These are phyloP conservation scores for Corythaeola cristata DNA, from an alignment of 2,113 vertebrate species.

Conservation along the genomic window DNA sequence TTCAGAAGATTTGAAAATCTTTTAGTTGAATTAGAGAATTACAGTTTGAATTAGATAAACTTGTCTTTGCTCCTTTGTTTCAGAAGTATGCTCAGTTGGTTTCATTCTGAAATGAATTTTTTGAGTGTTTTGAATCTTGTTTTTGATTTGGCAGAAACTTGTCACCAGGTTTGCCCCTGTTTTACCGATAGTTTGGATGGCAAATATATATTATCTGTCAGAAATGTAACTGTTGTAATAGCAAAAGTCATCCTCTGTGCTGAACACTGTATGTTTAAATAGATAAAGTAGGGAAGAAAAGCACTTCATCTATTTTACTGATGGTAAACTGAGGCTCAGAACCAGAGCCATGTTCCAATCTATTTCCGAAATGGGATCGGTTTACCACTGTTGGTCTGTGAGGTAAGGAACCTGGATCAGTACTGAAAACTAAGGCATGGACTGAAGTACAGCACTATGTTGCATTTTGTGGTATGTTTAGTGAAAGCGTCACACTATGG, in stretches of 20 bases:
- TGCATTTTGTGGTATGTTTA: not conserved
- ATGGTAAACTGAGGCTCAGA: not conserved
- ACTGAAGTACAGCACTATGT: no score
- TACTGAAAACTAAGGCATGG: not conserved
- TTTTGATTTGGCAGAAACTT: not conserved
- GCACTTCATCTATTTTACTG: not conserved
- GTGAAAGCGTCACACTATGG: not conserved
- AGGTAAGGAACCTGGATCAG: not conserved
- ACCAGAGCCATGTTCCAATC: rapidly evolving
- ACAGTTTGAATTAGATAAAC: not conserved
- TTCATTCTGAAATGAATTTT: not conserved
- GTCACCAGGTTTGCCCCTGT: not conserved
- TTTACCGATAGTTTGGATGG: not conserved
- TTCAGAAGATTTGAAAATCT: not conserved
- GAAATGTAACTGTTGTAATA: not conserved
- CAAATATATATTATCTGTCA: rapidly evolving
- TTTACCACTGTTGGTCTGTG: not conserved
- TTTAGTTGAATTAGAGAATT: not conserved
- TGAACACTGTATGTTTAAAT: not conserved
- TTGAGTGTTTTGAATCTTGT: not conserved
- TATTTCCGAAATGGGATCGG: not conserved
- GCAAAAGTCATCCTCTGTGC: not conserved
- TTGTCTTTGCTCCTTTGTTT: not conserved
- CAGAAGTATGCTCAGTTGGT: not conserved
- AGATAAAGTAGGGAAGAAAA: not conserved